phyloP scores from a whole-genome alignment of 2,113 vertebrate species.

The Corydoras sp. region DNA sequence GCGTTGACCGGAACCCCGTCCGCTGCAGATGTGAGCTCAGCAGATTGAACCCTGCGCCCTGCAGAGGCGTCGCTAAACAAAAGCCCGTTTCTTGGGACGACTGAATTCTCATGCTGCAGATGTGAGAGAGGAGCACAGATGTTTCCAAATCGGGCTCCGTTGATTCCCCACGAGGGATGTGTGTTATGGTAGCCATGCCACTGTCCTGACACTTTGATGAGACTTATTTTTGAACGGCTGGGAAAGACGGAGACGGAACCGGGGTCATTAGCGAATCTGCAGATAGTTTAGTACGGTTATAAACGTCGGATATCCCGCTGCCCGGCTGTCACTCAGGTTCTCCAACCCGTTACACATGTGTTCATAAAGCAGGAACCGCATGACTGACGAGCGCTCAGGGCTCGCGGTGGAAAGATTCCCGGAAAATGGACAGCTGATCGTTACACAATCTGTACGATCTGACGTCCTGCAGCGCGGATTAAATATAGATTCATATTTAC shows the following conservation, averaged over 20 bases:
- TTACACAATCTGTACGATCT: no score
- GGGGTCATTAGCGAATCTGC: no score
- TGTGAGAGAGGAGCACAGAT: slow-evolving; percentile 15
- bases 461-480: no score
- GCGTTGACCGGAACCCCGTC: slow-evolving; percentile 27
- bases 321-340: no score
- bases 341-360: no score
- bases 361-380: no score
- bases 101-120: slow-evolving; percentile 30
- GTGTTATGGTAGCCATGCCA: slow-evolving; percentile 3
- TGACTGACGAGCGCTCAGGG: no score
- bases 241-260: slow-evolving; percentile 4
- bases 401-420: no score
- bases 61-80: slow-evolving; percentile 31
- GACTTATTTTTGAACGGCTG: slow-evolving; percentile 19
- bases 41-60: slow-evolving; percentile 28
- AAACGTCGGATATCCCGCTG: no score
- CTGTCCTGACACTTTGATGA: slow-evolving; percentile 1
- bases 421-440: no score
- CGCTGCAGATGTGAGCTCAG: slow-evolving; percentile 43
- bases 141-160: slow-evolving; percentile 27
- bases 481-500: no score
- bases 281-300: no score
- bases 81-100: slow-evolving; percentile 26
- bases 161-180: slow-evolving; percentile 27